Evolutionary conservation across 2,888 invertebrate genomes (phyloP), one percentile per base, ranked within the genome.

Genomic region (Acanthopleura granulata): DNA sequence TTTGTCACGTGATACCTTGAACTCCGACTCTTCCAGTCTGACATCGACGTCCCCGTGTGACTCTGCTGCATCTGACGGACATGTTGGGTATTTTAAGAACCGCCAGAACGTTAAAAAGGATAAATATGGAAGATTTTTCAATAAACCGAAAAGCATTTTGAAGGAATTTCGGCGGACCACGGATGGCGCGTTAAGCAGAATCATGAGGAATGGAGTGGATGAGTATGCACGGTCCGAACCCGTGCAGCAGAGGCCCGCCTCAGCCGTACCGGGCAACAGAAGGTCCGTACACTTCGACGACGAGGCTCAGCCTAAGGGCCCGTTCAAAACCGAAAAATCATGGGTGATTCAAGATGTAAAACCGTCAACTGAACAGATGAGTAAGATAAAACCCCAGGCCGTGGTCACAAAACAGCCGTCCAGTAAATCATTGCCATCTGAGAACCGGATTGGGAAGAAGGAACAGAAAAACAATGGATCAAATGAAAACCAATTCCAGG

Each of bases 101-200:
- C n/a, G n/a, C n/a, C n/a, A n/a, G n/a, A 40, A 40, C 3, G 22
- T 57, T 18, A 57, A 22, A n/a, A 57, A 57, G 57, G 57, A 57
- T 22, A 57, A 57, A 57, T 12, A 57, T n/a, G 22, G n/a, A 57
- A 57, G 12, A 22, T 22, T 57, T 22, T 57, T 66, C 1, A 66
- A 6, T 16, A 66, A 66, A 27, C 66, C 66, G 16, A 66, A 66
- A 14, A 27, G 66, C 25, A 66, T 66, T 27, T 25, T 66, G 27
- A 66, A 66, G 25, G 66, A 66, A 66, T 6, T 66, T 16, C 66
- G 66, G 14, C 18, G 29, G 25, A 66, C 66, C 16, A 66, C 22
- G 29, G 66, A 66, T 14, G 29, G 25, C 25, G 66, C 29, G 66
- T 57, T 57, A 12, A 27, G 27, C 22, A 66, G 29, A 27, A 16